Base-by-base conservation (phyloP, 2,797 vertebrate species). In the Sebastes taczanowskii region DNA sequence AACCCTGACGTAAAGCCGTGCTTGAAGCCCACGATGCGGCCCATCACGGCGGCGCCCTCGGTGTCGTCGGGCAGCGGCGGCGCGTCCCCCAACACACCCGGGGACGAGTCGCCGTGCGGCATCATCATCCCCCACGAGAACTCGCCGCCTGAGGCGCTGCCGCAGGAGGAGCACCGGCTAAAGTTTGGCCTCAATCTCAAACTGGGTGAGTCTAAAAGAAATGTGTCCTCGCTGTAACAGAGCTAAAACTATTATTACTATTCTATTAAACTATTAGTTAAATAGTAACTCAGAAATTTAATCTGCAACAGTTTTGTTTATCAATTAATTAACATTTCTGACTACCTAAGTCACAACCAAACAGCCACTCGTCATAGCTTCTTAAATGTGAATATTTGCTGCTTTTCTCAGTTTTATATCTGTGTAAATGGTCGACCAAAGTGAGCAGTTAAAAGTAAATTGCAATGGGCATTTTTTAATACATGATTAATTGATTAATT, bases 51-150 rank as follows among this genome's bases (percentile, higher is more conserved):
- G 10, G 98, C 98, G 0, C 98, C 99, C 0, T 99, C 98, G 0
- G 97, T 98, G 88, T 99, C 98, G 7, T 99, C 99, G 13, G 97
- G 96, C 88, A 99, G 98, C 34, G 97, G 97, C 83, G 97, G 97
- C 23, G 97, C 95, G 74, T 97, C 99, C 8, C 99, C 99, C 35
- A 97, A 98, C 93, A 97, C 98, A 1, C 98, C 97, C 2, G 97
- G 97, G 46, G 97, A 99, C 23, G 98, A 99, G 85, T 99, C 99
- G 38, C 99, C 99, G 3, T 98, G 97, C 75, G 99, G 99, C 79
- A 99, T 99, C 92, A 99, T 99, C 91, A 99, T 99, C 86, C 99
- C 99, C 65, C 98, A 99, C 5, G 99, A 99, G 94, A 99, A 99
- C 91, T 99, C 99, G 0, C 98, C 98, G 7, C 98, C 97, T 0